Percentiles rank a stretch among this genome's conserved stretches.
Evolutionary conservation across 2,888 invertebrate genomes (phyloP).

Genomic region (Cerastis rubricosa): DNA sequence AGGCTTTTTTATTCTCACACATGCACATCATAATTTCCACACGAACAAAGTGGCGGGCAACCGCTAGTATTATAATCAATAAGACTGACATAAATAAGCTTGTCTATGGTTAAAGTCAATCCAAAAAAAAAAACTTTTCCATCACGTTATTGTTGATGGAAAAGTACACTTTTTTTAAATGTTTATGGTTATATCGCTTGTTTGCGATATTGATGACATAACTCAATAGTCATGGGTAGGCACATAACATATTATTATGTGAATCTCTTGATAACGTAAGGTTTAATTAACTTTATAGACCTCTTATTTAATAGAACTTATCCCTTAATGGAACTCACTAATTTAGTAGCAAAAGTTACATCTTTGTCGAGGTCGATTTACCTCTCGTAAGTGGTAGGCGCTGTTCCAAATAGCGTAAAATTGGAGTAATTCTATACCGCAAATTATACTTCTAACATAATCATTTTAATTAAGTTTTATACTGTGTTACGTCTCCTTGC

Average conservation of each 20-base stretch:
- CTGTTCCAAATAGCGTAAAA: not conserved
- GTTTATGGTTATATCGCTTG: not conserved
- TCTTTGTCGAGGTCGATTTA: slow-evolving; percentile 15
- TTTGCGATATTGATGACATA: too few relatives aligned
- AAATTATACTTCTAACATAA: slow-evolving; percentile 11
- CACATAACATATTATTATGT: not conserved
- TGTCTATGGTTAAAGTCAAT: not conserved
- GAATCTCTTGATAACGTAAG: not conserved
- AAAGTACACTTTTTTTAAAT: not conserved
- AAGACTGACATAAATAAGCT: not conserved
- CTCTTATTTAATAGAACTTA: not conserved
- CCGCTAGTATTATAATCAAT: not conserved
- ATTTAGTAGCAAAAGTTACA: slow-evolving; percentile 12
- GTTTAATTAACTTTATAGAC: slow-evolving; percentile 1
- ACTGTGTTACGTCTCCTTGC: not conserved
- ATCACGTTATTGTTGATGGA: not conserved
- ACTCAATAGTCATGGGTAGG: not conserved
- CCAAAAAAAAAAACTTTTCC: not conserved
- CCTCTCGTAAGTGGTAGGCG: not conserved
- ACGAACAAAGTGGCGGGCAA: too few relatives aligned
- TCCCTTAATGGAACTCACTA: not conserved
- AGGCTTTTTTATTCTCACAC: not conserved
- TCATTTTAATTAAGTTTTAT: slow-evolving; percentile 10
- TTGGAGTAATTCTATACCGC: not conserved
- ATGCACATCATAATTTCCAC: too few relatives aligned